Conservation (phyloP, 2,888 invertebrate genomes). For the Amphimallon solstitiale region DNA sequence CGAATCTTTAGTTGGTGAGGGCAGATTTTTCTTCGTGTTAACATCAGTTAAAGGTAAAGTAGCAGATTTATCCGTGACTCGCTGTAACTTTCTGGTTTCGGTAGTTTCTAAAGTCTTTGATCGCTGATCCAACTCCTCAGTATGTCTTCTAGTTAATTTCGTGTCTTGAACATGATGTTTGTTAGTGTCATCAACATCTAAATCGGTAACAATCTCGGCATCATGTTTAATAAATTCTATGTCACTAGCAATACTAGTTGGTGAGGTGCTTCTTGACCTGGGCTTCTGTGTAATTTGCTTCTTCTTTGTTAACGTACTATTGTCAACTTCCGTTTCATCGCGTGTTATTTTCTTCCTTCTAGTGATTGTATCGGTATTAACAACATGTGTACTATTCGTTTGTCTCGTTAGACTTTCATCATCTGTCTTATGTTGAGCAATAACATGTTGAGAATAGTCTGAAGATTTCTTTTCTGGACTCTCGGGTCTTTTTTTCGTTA, state of each 20-base stretch:
- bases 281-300: constrained; percentile 38
- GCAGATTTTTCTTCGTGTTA: constrained; percentile 2
- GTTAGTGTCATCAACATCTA: constrained; percentile 52
- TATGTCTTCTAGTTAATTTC: constrained; percentile 38
- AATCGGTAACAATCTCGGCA: constrained; percentile 55
- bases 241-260: constrained; percentile 65
- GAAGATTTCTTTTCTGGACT: constrained; percentile 12
- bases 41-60: constrained; percentile 52
- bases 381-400: not conserved
- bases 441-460: not conserved
- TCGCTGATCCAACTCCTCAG: constrained; percentile 38
- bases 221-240: constrained; percentile 61
- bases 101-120: constrained; percentile 51
- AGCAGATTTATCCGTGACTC: constrained; percentile 55
- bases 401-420: constrained; percentile 18
- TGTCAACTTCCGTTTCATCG: constrained; percentile 34
- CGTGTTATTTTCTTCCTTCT: constrained; percentile 47
- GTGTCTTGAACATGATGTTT: not conserved
- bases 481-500: not conserved
- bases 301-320: constrained; percentile 51
- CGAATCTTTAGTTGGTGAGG: constrained; percentile 26
- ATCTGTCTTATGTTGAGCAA: constrained; percentile 13
- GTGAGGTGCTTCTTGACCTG: constrained; percentile 53
- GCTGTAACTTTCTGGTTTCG: constrained; percentile 50
- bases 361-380: constrained; percentile 47